A percentile compares a stretch with the other conserved stretches of the same genome.
These are phyloP conservation scores for Leucoma salicis DNA, from an alignment of 2,888 invertebrate genomes.

Conservation along the genomic window DNA sequence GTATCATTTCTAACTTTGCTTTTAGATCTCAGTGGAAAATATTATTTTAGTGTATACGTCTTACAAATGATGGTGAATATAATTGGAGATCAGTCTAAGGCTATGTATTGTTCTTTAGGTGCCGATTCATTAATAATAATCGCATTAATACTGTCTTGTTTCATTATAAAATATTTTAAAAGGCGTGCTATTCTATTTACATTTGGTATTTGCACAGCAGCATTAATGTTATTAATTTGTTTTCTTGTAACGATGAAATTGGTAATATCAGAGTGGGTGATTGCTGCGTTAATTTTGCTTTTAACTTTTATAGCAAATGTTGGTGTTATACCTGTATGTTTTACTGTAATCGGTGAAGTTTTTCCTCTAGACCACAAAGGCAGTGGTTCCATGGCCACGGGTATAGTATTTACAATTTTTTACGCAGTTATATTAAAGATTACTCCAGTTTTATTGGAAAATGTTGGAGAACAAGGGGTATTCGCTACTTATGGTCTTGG, in stretches of 20 bases:
- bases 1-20: background rate
- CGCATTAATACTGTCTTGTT: background rate
- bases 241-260: background rate
- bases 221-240: background rate
- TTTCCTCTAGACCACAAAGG: background rate
- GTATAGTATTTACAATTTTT: constrained; percentile 35
- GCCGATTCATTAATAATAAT: background rate
- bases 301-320: background rate
- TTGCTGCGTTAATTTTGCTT: background rate
- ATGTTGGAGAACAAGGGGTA: constrained; percentile 36
- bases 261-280: background rate
- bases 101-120: background rate
- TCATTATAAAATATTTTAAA: background rate
- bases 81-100: background rate
- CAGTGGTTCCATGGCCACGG: constrained; percentile 29
- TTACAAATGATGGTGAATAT: background rate
- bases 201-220: background rate
- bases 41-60: background rate
- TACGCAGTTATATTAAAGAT: constrained; percentile 39
- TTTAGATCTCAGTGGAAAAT: constrained; percentile 5
- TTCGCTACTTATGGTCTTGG: constrained; percentile 38
- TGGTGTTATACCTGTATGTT: background rate
- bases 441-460: constrained; percentile 42
- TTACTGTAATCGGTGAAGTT: background rate
- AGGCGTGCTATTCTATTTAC: background rate